These are phyloP conservation scores for Bombus huntii DNA, from an alignment of 1,140 invertebrate genomes.

Conservation along the genomic window DNA sequence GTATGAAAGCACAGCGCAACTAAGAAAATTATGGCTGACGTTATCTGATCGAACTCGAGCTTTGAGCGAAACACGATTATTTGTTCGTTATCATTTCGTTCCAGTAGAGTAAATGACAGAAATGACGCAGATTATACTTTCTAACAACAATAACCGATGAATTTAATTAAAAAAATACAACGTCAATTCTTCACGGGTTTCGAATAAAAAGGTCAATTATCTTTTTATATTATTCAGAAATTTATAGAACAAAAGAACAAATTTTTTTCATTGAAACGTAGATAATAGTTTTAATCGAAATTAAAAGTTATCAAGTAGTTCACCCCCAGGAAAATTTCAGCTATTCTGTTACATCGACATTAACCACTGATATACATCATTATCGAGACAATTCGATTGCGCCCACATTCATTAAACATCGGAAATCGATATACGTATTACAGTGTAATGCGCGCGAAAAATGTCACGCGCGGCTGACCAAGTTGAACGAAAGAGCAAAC, in stretches of 20 bases:
- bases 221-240: neutral
- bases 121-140: neutral
- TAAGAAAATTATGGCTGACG: conserved; percentile 40
- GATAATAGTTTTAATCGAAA: neutral
- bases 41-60: conserved; percentile 32
- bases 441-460: conserved; percentile 7
- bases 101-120: neutral
- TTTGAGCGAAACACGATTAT: conserved; percentile 11
- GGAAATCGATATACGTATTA: conserved; percentile 11
- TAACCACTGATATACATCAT: conserved; percentile 1
- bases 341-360: neutral
- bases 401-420: neutral
- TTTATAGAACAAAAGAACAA: neutral
- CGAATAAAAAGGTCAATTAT: neutral
- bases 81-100: conserved; percentile 25
- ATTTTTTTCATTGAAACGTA: neutral
- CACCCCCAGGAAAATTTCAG: neutral
- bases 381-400: neutral
- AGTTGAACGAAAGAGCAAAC: conserved; percentile 3
- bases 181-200: neutral
- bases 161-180: too few relatives aligned
- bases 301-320: neutral
- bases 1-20: conserved; percentile 8
- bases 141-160: neutral
- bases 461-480: conserved; percentile 3